Conservation (phyloP, 1,140 invertebrate genomes). For the Lepidostoma basale region DNA sequence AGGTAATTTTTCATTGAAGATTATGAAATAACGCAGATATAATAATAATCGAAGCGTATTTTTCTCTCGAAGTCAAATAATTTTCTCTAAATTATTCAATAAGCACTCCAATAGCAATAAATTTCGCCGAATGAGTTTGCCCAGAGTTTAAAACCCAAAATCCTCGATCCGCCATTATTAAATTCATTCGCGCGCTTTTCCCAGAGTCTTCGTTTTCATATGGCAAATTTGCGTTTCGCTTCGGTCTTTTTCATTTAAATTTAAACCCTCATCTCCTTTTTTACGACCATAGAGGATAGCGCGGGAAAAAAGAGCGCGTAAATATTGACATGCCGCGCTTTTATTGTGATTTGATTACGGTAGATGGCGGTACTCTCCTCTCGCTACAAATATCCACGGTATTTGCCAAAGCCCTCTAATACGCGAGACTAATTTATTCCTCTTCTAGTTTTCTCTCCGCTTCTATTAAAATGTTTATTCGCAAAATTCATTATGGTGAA, state of each 20-base stretch:
- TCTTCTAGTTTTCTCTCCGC: constrained; percentile 17
- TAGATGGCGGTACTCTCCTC: constrained; percentile 36
- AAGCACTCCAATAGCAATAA: constrained; percentile 45
- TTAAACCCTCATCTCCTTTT: constrained; percentile 47
- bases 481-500: constrained; percentile 13
- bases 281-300: constrained; percentile 43
- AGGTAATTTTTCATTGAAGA: no score
- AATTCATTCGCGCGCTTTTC: constrained; percentile 40
- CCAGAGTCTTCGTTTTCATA: constrained; percentile 43
- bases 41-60: constrained; percentile 1
- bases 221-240: constrained; percentile 47
- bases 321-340: constrained; percentile 47
- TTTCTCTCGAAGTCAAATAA: constrained; percentile 21
- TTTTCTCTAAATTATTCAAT: constrained; percentile 45
- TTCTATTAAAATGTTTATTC: constrained; percentile 30
- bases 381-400: constrained; percentile 31
- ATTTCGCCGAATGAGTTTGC: constrained; percentile 42
- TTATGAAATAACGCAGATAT: neutral
- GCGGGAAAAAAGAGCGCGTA: constrained; percentile 45
- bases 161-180: constrained; percentile 45
- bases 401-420: constrained; percentile 32
- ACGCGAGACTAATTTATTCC: constrained; percentile 29
- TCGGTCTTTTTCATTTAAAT: constrained; percentile 47
- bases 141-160: constrained; percentile 45
- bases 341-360: constrained; percentile 47